Conservation (phyloP, 1,140 invertebrate species). For the Notospermus geniculatus region DNA sequence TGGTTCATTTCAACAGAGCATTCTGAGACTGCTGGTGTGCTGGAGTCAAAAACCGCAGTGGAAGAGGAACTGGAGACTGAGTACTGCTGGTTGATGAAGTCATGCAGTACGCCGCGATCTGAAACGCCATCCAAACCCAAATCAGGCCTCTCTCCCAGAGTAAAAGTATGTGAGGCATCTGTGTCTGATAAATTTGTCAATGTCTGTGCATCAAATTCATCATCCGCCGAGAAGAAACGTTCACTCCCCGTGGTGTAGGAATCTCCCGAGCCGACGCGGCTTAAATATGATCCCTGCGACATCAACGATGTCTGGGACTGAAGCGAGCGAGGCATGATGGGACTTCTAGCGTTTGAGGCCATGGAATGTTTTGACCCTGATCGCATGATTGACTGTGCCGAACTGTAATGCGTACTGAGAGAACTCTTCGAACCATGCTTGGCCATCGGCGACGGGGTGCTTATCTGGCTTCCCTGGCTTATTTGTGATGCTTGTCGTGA, state of each 20-base stretch:
- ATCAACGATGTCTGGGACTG: slow-evolving; percentile 1
- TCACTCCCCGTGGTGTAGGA: slow-evolving; percentile 17
- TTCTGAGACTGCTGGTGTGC: too few species aligned
- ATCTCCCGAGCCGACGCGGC: slow-evolving; percentile 5
- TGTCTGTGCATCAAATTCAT: slow-evolving; percentile 11
- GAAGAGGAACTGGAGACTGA: too few species aligned
- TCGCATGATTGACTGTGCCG: background rate
- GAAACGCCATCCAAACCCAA: too few species aligned
- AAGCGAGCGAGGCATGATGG: slow-evolving; percentile 19
- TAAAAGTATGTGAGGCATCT: background rate
- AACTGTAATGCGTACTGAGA: slow-evolving; percentile 7
- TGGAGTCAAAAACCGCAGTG: too few species aligned
- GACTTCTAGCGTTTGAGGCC: slow-evolving; percentile 11
- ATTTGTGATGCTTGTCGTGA: slow-evolving; percentile 10
- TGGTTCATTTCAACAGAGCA: too few species aligned
- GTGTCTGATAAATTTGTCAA: background rate
- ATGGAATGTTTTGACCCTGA: slow-evolving; percentile 1
- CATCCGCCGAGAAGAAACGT: slow-evolving; percentile 18
- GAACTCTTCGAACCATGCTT: background rate
- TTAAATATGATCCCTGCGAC: slow-evolving; percentile 12
- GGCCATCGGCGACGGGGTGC: background rate
- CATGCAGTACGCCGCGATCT: too few species aligned
- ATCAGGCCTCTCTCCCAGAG: background rate
- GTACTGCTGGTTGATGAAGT: too few species aligned
- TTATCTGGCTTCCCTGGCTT: background rate